These are phyloP conservation scores for Dufourea novaeangliae DNA, from an alignment of 1,140 invertebrate species.

Conservation along the genomic window DNA sequence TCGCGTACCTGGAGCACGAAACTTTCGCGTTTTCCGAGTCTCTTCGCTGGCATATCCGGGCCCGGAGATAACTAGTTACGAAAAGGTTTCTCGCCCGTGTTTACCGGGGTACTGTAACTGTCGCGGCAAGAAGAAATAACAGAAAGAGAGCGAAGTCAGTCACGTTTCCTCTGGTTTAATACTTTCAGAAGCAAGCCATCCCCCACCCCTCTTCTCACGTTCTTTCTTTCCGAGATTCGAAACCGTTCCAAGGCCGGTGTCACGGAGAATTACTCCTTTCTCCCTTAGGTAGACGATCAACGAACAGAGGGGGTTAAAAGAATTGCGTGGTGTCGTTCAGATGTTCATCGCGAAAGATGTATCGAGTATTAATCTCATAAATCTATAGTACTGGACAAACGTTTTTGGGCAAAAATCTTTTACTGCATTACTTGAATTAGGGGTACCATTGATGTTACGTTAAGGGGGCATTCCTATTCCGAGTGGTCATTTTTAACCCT, in stretches of 20 bases:
- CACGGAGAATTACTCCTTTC: constrained; percentile 14
- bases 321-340: background rate
- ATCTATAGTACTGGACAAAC: too few relatives aligned
- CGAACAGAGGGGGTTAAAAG: constrained; percentile 18
- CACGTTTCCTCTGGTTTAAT: constrained; percentile 5
- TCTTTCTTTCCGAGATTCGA: constrained; percentile 9
- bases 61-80: constrained; percentile 10
- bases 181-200: constrained; percentile 17
- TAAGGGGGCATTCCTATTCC: too few relatives aligned
- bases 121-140: background rate
- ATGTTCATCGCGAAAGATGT: background rate
- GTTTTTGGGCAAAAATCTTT: too few relatives aligned
- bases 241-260: constrained; percentile 12
- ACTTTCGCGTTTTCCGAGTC: background rate
- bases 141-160: background rate
- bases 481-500: too few relatives aligned
- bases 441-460: too few relatives aligned
- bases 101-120: background rate
- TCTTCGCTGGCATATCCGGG: background rate
- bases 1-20: background rate
- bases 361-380: too few relatives aligned
- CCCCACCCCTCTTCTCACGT: too few relatives aligned
- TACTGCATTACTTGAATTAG: too few relatives aligned
- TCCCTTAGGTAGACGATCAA: background rate
- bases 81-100: background rate